Base-by-base conservation (phyloP, 1,140 invertebrate genomes). In the Asobara japonica region DNA sequence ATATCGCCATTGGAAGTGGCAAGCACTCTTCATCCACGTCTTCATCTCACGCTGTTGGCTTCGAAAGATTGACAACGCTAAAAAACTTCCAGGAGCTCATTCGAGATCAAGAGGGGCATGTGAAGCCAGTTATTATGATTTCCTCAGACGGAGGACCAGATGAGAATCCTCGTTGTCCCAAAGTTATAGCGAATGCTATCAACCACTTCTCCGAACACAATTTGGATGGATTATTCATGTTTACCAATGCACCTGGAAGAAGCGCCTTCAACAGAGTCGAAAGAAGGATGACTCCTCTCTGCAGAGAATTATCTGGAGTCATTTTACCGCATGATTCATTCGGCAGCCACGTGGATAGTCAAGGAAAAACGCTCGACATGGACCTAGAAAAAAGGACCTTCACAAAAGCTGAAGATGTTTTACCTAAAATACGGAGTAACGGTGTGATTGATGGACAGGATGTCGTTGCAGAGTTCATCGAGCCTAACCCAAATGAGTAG, bases 291-390 rank as follows among this genome's bases (percentile, higher is more conserved):
- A 75, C 79, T 62, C 78, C 82, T 68, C 71, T 83, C 51, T 81
- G 80, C 74, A 72, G 74, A 48, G 73, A 79, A 71, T 79, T 76
- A 67, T 76, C 76, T 74, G 81, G 77, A 69, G 77, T 77, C 60
- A 81, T 86, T 75, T 80, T 87, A 65, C 78, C 77, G 68, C 79
- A 84, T 79, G 86, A 86, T 72, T 64, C 72, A 62, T 85, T 72
- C 74, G 80, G 80, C 8, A 72, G 38, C 48, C 84, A 85, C 78
- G 71, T 87, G 38, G 79, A 87, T 77, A 74, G 76, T 60, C 64
- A 74, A 65, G 80, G 80, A 69, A 71, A 79, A 74, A 86, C 83
- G 71, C 80, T 83, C 71, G 78, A 87, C 82, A 65, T 71, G 77
- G 65, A 79, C 61, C 76, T 82, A 69, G 79, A 84, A 80, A 69